Evolutionary conservation across 1,140 invertebrate species (phyloP).

Genomic region (Parapsyche elsis): DNA sequence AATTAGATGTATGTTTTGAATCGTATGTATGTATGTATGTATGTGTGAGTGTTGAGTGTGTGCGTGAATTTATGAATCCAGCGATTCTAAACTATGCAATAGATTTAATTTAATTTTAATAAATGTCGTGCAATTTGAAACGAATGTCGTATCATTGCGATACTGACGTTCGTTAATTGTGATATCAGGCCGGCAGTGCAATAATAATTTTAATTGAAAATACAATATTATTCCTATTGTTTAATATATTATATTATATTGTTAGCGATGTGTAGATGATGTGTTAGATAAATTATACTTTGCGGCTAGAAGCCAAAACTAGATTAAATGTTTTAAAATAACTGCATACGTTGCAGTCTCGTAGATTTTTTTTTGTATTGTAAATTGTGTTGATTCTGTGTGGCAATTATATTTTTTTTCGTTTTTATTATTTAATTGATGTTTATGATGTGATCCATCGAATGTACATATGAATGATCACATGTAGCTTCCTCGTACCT

Average conservation of each 20-base stretch:
- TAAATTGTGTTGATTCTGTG: neutral
- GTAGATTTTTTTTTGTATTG: slow-evolving; percentile 3
- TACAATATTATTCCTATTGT: slow-evolving; percentile 35
- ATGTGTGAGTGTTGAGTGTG: too few species aligned
- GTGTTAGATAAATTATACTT: slow-evolving; percentile 29
- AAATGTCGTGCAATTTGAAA: slow-evolving; percentile 55
- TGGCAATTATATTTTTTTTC: neutral
- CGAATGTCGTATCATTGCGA: slow-evolving; percentile 23
- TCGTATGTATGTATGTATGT: too few species aligned
- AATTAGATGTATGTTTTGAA: too few species aligned
- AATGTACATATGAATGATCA: slow-evolving; percentile 52
- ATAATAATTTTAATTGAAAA: slow-evolving; percentile 51
- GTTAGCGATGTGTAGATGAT: neutral
- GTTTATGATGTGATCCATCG: slow-evolving; percentile 17
- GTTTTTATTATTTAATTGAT: slow-evolving; percentile 34
- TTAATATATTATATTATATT: neutral
- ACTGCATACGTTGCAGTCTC: neutral
- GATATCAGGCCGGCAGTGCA: slow-evolving; percentile 57
- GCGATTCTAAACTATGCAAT: too few species aligned
- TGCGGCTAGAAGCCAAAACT: slow-evolving; percentile 55
- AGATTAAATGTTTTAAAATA: slow-evolving; percentile 16
- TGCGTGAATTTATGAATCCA: too few species aligned
- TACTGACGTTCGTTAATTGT: slow-evolving; percentile 50
- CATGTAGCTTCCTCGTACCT: slow-evolving; percentile 55
- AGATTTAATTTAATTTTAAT: too few species aligned